Base-by-base conservation (phyloP, 2,888 invertebrate genomes). In the Willowsia nigromaculata region DNA sequence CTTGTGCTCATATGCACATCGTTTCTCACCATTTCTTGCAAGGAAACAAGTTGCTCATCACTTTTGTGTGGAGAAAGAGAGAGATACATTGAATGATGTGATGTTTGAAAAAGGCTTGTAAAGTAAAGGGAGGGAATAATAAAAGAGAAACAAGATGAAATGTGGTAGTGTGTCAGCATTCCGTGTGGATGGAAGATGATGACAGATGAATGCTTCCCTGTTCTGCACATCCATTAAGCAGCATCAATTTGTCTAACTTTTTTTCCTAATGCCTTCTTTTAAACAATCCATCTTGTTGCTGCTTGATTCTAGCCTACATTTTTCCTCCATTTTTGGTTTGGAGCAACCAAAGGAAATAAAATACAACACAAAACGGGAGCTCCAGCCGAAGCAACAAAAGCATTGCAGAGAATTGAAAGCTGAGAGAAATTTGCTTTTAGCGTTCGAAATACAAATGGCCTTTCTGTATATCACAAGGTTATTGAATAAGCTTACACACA, bases 221-320 rank as follows among this genome's bases (percentile, higher is more conserved):
- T 40, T 68, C 71, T 37, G 33, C 71, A 43, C 71, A 62, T 80
- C 86, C 86, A 86, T 86, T 86, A 86, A 80, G 80, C 43, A 86
- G 71, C 53, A 86, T 86, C 86, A 86, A 86, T 86, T 80, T 86
- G 68, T 86, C 86, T 71, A 68, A 68, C 68, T 83, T 43, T 68
- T 81, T 47, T 68, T 13, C 53, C 33, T 25, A 22, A 25, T 40
- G 50, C 50, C 50, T 15, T 65, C 62, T 65, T 65, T 18, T 68
- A 68, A 71, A 43, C 71, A 71, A 43, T 71, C 43, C 71, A 43
- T 71, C 71, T 68, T 68, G 33, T 33, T 33, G 33, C 62, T 18
- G 11, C 62, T 33, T n/a, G 62, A 62, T 33, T 62, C 65, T 37
- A n/a, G 30, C 37, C 18, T 37, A 37, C 56, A 62, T 62, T 30